Evolutionary conservation across 2,888 invertebrate species (phyloP).

Genomic region (Drosophila antonietae): DNA sequence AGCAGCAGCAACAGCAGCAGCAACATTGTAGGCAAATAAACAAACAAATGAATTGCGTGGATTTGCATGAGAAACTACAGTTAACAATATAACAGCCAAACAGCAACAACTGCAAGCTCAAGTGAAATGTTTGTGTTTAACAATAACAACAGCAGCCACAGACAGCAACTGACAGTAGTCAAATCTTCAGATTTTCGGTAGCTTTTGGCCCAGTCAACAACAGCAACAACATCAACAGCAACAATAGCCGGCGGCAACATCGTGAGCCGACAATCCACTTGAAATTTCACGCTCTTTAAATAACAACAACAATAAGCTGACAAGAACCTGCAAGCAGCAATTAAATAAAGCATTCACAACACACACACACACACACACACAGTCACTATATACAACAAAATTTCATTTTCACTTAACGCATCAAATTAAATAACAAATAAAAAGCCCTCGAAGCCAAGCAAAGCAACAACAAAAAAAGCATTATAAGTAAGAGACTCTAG

Average conservation of each 20-base stretch:
- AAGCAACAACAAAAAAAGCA: constrained; percentile 21
- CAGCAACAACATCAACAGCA: not conserved
- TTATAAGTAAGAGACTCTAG: constrained; percentile 1
- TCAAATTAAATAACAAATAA: constrained; percentile 72
- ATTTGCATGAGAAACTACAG: constrained; percentile 76
- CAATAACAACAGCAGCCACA: not conserved
- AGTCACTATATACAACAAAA: constrained; percentile 41
- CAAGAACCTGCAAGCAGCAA: constrained; percentile 54
- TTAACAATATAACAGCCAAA: constrained; percentile 50
- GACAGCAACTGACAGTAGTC: constrained; percentile 15
- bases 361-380: constrained; percentile 3
- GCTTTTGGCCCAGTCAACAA: constrained; percentile 41
- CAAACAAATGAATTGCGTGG: constrained; percentile 58
- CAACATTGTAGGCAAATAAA: constrained; percentile 48
- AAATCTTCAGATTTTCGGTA: constrained; percentile 64
- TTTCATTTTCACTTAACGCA: constrained; percentile 77
- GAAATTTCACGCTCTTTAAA: constrained; percentile 77
- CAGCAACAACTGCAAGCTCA: constrained; percentile 33
- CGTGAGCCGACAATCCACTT: constrained; percentile 71
- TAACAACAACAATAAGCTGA: constrained; percentile 51
- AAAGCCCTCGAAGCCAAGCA: constrained; percentile 28
- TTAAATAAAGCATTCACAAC: constrained; percentile 45
- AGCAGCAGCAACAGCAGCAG: constrained; percentile 36
- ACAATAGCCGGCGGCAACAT: constrained; percentile 37
- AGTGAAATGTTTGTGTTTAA: constrained; percentile 58